A percentile compares a stretch with the other conserved stretches of the same genome.
phyloP scores from a whole-genome alignment of 2,888 invertebrate species.

The Hirtodrosophila confusa region DNA sequence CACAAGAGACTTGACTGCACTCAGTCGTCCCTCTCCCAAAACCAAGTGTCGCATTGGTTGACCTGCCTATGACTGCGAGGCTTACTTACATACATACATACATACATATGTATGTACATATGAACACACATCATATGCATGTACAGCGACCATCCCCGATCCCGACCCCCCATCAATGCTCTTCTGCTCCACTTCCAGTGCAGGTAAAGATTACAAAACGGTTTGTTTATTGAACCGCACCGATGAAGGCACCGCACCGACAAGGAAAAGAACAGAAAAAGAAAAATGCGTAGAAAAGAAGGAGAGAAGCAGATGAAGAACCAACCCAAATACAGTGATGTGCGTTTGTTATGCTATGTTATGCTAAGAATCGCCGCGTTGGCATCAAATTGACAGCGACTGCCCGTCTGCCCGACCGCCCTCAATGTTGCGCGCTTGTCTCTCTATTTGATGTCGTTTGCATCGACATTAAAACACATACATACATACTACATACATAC shows the following conservation, averaged over 20 bases:
- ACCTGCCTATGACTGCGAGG: constrained; percentile 33
- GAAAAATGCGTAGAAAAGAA: constrained; percentile 17
- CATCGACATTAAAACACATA: constrained; percentile 18
- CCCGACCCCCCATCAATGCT: constrained; percentile 21
- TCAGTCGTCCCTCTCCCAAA: constrained; percentile 16
- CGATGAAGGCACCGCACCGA: constrained; percentile 41
- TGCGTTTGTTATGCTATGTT: constrained; percentile 57
- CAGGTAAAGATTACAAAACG: constrained; percentile 76
- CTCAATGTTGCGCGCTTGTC: constrained; percentile 22
- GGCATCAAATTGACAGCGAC: constrained; percentile 53
- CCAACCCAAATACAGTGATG: constrained; percentile 26
- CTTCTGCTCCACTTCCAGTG: constrained; percentile 62
- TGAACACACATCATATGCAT: not conserved
- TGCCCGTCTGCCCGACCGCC: constrained; percentile 20
- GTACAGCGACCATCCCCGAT: constrained; percentile 10
- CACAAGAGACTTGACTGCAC: constrained; percentile 21
- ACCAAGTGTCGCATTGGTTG: constrained; percentile 48
- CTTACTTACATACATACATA: constrained; percentile 27
- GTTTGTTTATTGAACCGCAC: constrained; percentile 59
- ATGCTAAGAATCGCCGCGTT: constrained; percentile 63
- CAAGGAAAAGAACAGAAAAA: constrained; percentile 37
- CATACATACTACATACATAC: not conserved
- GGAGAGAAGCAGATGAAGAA: constrained; percentile 7
- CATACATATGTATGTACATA: constrained; percentile 9
- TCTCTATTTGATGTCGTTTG: constrained; percentile 35